Conservation (phyloP, 2,888 invertebrate genomes). For the Temnothorax ravouxi region DNA sequence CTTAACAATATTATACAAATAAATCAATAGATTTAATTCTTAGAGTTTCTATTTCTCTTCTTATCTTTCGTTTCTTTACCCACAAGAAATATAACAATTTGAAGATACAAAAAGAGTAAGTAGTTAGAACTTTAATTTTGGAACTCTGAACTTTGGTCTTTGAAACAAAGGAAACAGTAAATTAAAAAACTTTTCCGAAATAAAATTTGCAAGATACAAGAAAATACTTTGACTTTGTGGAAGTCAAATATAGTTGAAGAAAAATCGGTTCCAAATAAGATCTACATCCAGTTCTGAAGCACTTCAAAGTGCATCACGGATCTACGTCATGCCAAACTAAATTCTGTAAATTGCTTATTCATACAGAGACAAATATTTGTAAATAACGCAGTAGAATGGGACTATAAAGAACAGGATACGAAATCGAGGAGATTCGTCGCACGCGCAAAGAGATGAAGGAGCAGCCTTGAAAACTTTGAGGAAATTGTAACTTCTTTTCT, state of each 20-base stretch:
- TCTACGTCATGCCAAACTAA: slow-evolving; percentile 34
- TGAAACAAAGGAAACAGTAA: not conserved
- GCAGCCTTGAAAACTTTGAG: slow-evolving; percentile 55
- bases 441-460: slow-evolving; percentile 24
- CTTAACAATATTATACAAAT: not conserved
- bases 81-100: not conserved
- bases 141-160: not conserved
- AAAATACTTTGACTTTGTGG: not conserved
- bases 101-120: not conserved
- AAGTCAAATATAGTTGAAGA: slow-evolving; percentile 16
- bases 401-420: slow-evolving; percentile 8
- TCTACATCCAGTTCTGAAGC: slow-evolving; percentile 7
- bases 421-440: slow-evolving; percentile 11
- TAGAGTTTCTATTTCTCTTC: not conserved
- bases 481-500: slow-evolving; percentile 42
- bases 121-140: not conserved
- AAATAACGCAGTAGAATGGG: slow-evolving; percentile 18
- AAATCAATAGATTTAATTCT: slow-evolving; percentile 1
- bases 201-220: slow-evolving; percentile 9
- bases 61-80: not conserved
- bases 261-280: slow-evolving; percentile 30
- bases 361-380: slow-evolving; percentile 48
- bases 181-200: not conserved
- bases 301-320: slow-evolving; percentile 32
- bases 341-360: slow-evolving; percentile 50